phyloP scores from a whole-genome alignment of 2,888 invertebrate genomes.

The Peribatodes rhomboidaria region DNA sequence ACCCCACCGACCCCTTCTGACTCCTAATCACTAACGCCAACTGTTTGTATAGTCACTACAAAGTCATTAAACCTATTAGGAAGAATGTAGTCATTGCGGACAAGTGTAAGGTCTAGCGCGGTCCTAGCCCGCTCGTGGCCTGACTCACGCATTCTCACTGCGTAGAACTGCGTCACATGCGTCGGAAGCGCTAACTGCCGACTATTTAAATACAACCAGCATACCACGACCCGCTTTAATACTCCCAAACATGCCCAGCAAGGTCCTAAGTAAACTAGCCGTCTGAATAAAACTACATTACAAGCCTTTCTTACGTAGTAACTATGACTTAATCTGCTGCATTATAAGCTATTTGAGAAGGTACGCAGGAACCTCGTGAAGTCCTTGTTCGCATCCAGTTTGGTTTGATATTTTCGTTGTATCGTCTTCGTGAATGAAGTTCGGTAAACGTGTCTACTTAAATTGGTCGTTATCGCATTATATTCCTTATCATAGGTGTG shows the following conservation, averaged over 20 bases:
- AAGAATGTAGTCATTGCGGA: slow-evolving; percentile 39
- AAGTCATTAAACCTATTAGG: slow-evolving; percentile 52
- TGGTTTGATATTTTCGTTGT: slow-evolving; percentile 6
- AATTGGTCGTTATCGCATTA: slow-evolving; percentile 5
- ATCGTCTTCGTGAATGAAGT: slow-evolving; percentile 7
- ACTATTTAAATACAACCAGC: slow-evolving; percentile 66
- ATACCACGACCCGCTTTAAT: slow-evolving; percentile 20
- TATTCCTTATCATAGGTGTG: not conserved
- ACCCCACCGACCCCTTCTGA: slow-evolving; percentile 15
- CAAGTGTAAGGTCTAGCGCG: slow-evolving; percentile 32
- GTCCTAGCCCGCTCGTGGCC: slow-evolving; percentile 23
- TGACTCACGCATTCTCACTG: slow-evolving; percentile 63
- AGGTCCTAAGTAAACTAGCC: slow-evolving; percentile 23
- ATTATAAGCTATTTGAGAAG: slow-evolving; percentile 18
- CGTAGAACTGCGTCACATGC: slow-evolving; percentile 74
- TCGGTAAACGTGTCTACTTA: not conserved
- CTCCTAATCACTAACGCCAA: slow-evolving; percentile 35
- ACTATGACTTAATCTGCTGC: not conserved
- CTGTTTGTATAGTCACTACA: slow-evolving; percentile 30
- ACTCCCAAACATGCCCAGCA: not conserved
- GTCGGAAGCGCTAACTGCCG: slow-evolving; percentile 82
- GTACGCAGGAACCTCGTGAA: slow-evolving; percentile 7
- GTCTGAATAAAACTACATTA: slow-evolving; percentile 25
- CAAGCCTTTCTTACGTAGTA: slow-evolving; percentile 11
- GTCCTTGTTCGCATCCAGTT: slow-evolving; percentile 5